Evolutionary conservation across 2,113 vertebrate species (phyloP).

Genomic region (Tetrax tetrax): DNA sequence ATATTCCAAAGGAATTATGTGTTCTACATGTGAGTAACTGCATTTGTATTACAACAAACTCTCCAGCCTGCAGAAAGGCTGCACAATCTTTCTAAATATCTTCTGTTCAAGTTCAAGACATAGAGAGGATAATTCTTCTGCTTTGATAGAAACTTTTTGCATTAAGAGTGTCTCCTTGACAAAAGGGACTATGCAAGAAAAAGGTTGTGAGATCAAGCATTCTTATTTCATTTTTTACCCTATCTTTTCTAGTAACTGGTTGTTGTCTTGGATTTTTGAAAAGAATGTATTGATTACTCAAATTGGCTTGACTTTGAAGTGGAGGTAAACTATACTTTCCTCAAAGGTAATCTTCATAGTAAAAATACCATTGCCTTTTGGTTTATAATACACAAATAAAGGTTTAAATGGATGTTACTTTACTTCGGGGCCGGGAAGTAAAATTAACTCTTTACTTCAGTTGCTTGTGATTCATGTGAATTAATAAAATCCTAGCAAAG

Average conservation of each 20-base stretch:
- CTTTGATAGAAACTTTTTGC: not conserved
- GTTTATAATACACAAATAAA: not conserved
- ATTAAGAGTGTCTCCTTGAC: not conserved
- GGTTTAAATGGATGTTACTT: not conserved
- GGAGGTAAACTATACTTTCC: not conserved
- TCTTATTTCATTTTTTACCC: not conserved
- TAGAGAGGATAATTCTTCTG: not conserved
- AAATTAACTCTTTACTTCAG: not conserved
- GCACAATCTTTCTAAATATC: not conserved
- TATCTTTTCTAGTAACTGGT: not conserved
- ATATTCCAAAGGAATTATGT: not conserved
- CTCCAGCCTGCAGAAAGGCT: not conserved
- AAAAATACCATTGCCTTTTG: not conserved
- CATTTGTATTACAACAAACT: not conserved
- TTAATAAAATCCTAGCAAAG: not conserved
- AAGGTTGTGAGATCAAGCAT: not conserved
- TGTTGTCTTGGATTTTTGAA: not conserved
- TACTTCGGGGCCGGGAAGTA: fast-evolving
- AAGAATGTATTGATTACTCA: not conserved
- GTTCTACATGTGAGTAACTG: not conserved
- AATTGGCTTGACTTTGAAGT: not conserved
- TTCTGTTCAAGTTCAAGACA: not conserved
- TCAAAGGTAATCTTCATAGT: not conserved
- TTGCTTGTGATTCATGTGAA: not conserved
- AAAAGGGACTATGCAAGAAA: not conserved